These are phyloP conservation scores for Pristionchus maxplancki DNA, from an alignment of 2,888 invertebrate genomes.

Conservation along the genomic window DNA sequence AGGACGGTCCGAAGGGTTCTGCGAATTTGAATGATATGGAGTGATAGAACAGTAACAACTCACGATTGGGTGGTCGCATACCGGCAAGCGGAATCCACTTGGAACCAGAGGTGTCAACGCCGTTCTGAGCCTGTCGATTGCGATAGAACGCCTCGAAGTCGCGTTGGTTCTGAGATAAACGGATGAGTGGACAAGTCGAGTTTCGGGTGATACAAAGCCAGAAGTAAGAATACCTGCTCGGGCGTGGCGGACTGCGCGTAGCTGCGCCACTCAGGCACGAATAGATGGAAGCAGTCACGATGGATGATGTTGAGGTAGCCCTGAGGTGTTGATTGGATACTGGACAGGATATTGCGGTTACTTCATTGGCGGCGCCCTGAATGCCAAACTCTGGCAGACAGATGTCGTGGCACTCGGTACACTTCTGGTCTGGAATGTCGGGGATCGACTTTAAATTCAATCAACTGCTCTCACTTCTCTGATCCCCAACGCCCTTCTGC, in stretches of 20 bases:
- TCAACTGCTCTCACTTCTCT: conserved; percentile 51
- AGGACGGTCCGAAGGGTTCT: neutral
- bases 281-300: conserved; percentile 75
- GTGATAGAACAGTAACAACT: neutral
- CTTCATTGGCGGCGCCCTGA: conserved; percentile 54
- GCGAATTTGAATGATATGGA: neutral
- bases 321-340: conserved; percentile 49
- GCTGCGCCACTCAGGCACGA: conserved; percentile 75
- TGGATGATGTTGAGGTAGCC: conserved; percentile 69
- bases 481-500: conserved; percentile 61
- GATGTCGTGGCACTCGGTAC: conserved; percentile 75
- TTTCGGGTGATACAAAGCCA: neutral
- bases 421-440: conserved; percentile 64
- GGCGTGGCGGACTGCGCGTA: conserved; percentile 69
- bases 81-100: conserved; percentile 56
- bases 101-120: conserved; percentile 44
- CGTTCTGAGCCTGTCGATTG: conserved; percentile 54
- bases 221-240: conserved; percentile 59
- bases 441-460: neutral
- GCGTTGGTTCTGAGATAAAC: conserved; percentile 63
- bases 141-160: conserved; percentile 70
- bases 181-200: neutral
- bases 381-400: conserved; percentile 75
- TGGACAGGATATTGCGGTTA: neutral
- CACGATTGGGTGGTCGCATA: conserved; percentile 32